Evolutionary conservation across 2,797 vertebrate species (phyloP), one percentile per base, ranked within the genome.

Genomic region (Gymnodraco acuticeps): DNA sequence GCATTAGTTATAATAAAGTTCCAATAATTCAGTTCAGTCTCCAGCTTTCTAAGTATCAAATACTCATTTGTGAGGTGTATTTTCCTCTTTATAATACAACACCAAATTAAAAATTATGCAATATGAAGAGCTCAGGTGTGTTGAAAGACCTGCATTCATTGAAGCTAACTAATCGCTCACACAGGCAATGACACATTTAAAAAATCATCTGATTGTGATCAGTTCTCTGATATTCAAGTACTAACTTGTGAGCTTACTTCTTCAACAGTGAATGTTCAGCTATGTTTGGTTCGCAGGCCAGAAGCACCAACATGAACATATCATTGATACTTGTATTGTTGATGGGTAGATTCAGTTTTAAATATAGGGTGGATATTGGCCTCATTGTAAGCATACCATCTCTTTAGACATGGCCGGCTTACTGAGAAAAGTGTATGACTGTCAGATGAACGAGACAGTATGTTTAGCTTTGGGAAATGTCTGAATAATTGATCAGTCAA

Each of bases 401-500:
- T 70, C 66, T 46, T 16, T 42, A 53, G 69, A 67, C 46, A 31
- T 73, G 15, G 42, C 45, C 76, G 73, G 72, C 73, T 80, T 84
- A 70, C 80, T 64, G 73, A 75, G 74, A 71, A 78, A 73, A 85
- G 70, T 78, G 56, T 77, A 43, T 80, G 82, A 83, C 69, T 60
- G 78, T 87, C 73, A 80, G 80, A 73, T 76, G 77, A 78, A 77
- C 63, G 64, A 77, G 60, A 85, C 70, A 64, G 73, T 78, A 69
- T 87, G 81, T 70, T 84, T 77, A 83, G 76, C 75, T 86, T 79
- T 68, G 45, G 81, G 55, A 81, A 63, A 33, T 70, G 47, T 77
- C 69, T 88, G 69, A 87, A 89, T 88, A 82, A 88, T 90, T 89
- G 46, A 89, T 80, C 71, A 74, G 68, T 82, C 82, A 86, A 80